A percentile compares a stretch with the other conserved stretches of the same genome.
phyloP scores from a whole-genome alignment of 2,797 vertebrate genomes.

The Lerista edwardsae region DNA sequence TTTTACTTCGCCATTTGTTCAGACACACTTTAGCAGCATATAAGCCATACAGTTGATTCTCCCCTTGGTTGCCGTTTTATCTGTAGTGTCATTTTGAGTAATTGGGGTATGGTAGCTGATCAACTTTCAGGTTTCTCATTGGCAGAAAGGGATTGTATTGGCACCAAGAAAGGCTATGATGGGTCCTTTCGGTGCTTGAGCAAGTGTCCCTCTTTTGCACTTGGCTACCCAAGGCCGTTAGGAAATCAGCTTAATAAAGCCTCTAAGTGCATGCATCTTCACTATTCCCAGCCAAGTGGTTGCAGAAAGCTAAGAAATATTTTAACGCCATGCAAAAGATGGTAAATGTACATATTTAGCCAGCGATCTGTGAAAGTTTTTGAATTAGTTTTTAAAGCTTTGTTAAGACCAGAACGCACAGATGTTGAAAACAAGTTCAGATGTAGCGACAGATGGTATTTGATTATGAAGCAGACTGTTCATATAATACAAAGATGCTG shows the following conservation, averaged over 20 bases:
- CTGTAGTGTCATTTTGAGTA: conserved; percentile 91
- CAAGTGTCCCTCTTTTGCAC: conserved; percentile 85
- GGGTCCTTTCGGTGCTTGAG: conserved; percentile 82
- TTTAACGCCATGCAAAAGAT: conserved; percentile 84
- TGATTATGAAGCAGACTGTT: conserved; percentile 99
- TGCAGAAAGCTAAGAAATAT: conserved; percentile 83
- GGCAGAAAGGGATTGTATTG: conserved; percentile 84
- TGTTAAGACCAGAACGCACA: conserved; percentile 98
- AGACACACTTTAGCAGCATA: conserved; percentile 85
- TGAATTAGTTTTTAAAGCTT: conserved; percentile 98
- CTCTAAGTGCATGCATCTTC: conserved; percentile 75
- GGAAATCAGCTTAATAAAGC: conserved; percentile 84
- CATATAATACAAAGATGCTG: conserved; percentile 99
- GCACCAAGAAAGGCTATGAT: conserved; percentile 84
- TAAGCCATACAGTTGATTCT: conserved; percentile 90
- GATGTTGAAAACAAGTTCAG: conserved; percentile 98
- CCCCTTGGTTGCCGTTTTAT: conserved; percentile 95
- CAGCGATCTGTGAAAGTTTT: conserved; percentile 97
- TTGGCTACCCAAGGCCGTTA: conserved; percentile 87
- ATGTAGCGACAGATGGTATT: conserved; percentile 99
- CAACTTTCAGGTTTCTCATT: conserved; percentile 89
- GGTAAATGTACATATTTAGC: conserved; percentile 86
- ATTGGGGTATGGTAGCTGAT: conserved; percentile 89
- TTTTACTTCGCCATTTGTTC: conserved; percentile 87
- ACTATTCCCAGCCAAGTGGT: conserved; percentile 79